Base-by-base conservation (phyloP, 2,888 invertebrate species). In the Malachius bipustulatus region DNA sequence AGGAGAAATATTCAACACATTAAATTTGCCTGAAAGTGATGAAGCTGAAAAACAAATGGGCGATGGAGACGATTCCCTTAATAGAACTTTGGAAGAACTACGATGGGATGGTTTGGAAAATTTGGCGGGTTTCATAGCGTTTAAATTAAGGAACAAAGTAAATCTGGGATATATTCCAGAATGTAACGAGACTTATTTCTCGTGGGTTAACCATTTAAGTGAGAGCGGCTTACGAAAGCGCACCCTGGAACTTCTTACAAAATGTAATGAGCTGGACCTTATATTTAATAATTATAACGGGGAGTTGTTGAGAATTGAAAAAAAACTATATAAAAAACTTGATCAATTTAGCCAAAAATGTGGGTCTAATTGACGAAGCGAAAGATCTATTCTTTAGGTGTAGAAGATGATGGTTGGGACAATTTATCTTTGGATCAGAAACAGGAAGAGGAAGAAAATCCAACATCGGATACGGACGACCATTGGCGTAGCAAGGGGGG, bases 61-160 rank as follows among this genome's bases (percentile, higher is more conserved):
- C n/a, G n/a, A n/a, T 19, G 24, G 6, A 6, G n/a, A 19, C 24
- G 24, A 19, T 19, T 19, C n/a, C 24, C 6, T 19, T 8, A 19
- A 8, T n/a, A n/a, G n/a, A 8, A n/a, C 6, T 6, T 10, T 41
- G 26, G 28, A 34, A 33, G 40, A 46, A 26, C 15, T 44, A 16
- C 10, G 31, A 14, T 45, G 38, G 40, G 47, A 47, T 39, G 47
- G 42, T 26, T 37, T 47, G 27, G 45, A 49, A 40, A 46, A 47
- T 39, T 36, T 46, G 30, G 40, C 43, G 10, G 47, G 45, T 3
- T 50, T 41, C 35, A 45, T 47, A 30, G 39, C 46, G 16, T 40
- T 44, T 34, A 41, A 44, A 41, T 34, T 46, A n/a, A 38, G 41
- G 32, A 39, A 41, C 16, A 41, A 19, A 26, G 39, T 40, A 32